phyloP scores from a whole-genome alignment of 1,140 invertebrate genomes.

The Drosophila dunni region DNA sequence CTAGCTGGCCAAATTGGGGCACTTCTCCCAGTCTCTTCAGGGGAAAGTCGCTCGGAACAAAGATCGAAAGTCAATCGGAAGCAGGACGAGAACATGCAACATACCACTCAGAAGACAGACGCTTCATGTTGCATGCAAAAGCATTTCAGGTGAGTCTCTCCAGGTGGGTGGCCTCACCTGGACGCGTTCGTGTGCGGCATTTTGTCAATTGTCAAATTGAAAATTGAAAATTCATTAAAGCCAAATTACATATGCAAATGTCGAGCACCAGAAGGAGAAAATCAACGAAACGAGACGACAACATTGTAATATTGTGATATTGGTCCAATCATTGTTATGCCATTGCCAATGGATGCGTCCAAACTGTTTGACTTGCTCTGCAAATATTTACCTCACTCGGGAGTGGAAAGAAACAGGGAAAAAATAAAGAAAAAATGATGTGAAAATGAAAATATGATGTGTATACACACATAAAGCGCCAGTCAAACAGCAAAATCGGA shows the following conservation, averaged over 20 bases:
- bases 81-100: conserved; percentile 46
- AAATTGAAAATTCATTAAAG: conserved; percentile 84
- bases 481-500: conserved; percentile 39
- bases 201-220: conserved; percentile 80
- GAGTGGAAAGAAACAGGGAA: conserved; percentile 18
- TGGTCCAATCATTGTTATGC: conserved; percentile 26
- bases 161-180: conserved; percentile 60
- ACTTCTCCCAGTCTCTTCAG: conserved; percentile 7
- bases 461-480: conserved; percentile 19
- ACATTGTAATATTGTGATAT: conserved; percentile 18
- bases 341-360: conserved; percentile 14
- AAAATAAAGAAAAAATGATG: conserved; percentile 10
- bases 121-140: conserved; percentile 43
- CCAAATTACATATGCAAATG: conserved; percentile 79
- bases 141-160: conserved; percentile 6
- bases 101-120: neutral
- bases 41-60: conserved; percentile 46
- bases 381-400: conserved; percentile 63
- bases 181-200: conserved; percentile 67
- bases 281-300: conserved; percentile 39
- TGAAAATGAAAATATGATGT: conserved; percentile 62
- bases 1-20: conserved; percentile 4
- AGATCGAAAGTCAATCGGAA: conserved; percentile 54
- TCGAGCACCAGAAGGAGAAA: conserved; percentile 37
- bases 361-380: conserved; percentile 69